Percentiles rank a stretch among this genome's conserved stretches.
Conservation (phyloP, 2,113 vertebrate species). For the Callaeas wilsoni region DNA sequence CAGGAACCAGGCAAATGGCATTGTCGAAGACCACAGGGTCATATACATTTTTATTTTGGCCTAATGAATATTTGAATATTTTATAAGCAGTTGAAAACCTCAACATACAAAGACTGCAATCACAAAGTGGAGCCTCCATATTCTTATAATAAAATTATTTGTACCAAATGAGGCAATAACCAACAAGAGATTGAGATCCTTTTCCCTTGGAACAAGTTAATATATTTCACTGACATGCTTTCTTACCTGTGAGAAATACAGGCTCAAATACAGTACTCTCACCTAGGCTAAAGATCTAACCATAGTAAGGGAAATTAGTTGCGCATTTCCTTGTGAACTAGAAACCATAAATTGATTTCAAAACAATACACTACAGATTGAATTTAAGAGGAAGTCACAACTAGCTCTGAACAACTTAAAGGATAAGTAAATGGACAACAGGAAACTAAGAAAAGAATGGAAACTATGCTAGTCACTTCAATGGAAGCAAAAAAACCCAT, state of each 20-base stretch:
- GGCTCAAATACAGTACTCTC: neutral
- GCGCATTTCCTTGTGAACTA: neutral
- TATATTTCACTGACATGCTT: neutral
- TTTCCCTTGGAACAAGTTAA: neutral
- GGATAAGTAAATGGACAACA: neutral
- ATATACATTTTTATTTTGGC: neutral
- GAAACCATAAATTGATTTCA: neutral
- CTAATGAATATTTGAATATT: neutral
- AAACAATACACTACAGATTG: neutral
- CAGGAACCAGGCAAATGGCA: neutral
- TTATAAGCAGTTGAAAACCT: neutral
- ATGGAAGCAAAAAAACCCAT: neutral
- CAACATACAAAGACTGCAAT: neutral
- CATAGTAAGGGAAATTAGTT: neutral
- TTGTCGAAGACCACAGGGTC: neutral
- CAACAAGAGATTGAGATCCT: neutral
- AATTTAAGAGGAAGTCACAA: neutral
- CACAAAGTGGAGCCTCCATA: neutral
- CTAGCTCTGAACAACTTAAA: neutral
- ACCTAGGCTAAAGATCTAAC: neutral
- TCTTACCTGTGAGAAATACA: neutral
- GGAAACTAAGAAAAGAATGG: neutral
- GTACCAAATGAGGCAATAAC: neutral
- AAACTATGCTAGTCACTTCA: neutral
- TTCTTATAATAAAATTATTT: neutral